Conservation (phyloP, 2,797 vertebrate genomes). For the Anguilla pacifica region DNA sequence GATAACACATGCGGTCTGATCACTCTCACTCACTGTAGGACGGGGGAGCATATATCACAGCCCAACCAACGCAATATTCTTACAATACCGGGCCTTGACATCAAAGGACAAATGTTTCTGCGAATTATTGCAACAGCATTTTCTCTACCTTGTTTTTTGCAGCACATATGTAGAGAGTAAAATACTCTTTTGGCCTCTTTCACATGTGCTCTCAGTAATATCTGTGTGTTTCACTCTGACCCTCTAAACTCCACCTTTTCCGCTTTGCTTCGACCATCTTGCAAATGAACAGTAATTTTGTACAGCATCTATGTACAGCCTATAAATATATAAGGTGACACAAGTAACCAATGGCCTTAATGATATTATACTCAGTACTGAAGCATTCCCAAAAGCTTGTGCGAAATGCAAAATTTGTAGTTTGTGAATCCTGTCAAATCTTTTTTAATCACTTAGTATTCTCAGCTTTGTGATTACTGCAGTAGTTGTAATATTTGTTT, state of each 20-base stretch:
- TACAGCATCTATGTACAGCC: conserved; percentile 33
- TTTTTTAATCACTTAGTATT: conserved; percentile 23
- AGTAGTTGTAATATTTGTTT: conserved; percentile 37
- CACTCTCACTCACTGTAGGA: conserved; percentile 47
- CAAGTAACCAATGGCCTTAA: conserved; percentile 78
- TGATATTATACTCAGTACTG: conserved; percentile 56
- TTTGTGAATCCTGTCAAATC: conserved; percentile 26
- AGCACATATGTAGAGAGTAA: not conserved
- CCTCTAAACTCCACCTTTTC: not conserved
- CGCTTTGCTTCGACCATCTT: not conserved
- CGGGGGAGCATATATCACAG: not conserved
- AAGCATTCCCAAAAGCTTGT: conserved; percentile 64
- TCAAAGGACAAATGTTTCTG: not conserved
- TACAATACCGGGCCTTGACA: not conserved
- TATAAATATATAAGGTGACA: conserved; percentile 61
- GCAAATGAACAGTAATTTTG: not conserved
- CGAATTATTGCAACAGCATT: not conserved
- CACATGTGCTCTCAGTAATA: not conserved
- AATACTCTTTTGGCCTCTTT: not conserved
- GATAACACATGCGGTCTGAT: not conserved
- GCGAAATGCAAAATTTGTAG: conserved; percentile 29
- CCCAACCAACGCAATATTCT: not conserved
- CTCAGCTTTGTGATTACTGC: conserved; percentile 37
- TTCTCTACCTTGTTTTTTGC: not conserved
- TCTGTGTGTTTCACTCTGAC: not conserved